Conservation (phyloP, 2,797 vertebrate species). For the Euthynnus affinis region DNA sequence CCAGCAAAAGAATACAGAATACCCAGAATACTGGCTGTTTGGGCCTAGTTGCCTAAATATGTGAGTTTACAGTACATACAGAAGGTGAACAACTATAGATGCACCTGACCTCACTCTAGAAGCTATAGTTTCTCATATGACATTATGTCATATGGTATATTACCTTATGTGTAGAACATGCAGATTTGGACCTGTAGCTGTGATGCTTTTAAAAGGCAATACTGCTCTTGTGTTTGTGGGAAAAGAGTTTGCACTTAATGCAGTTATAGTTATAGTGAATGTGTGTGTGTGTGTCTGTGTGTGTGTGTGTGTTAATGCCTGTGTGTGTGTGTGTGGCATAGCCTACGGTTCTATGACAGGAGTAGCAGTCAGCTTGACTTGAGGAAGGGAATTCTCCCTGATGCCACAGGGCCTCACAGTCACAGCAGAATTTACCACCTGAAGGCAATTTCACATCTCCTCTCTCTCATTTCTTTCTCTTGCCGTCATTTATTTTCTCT, state of each 20-base stretch:
- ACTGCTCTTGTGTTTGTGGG: conserved; percentile 14
- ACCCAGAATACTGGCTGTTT: too few species aligned
- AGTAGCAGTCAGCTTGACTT: conserved; percentile 21
- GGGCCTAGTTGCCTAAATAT: too few species aligned
- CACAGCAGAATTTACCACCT: conserved; percentile 46
- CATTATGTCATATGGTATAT: neutral
- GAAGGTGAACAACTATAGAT: too few species aligned
- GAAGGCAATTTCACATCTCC: conserved; percentile 30
- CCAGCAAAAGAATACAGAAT: too few species aligned
- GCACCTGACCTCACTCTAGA: too few species aligned
- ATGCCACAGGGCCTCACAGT: conserved; percentile 17
- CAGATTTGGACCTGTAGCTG: neutral
- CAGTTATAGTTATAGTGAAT: neutral
- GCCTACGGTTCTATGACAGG: neutral
- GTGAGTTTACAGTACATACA: too few species aligned
- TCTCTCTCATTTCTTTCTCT: conserved; percentile 9
- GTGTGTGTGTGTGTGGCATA: neutral
- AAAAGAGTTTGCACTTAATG: neutral
- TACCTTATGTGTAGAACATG: neutral
- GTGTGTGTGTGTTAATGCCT: neutral
- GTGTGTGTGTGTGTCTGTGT: conserved; percentile 20
- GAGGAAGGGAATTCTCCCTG: conserved; percentile 8
- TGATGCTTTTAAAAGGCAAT: neutral
- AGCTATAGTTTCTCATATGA: neutral
- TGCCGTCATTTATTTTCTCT: conserved; percentile 22